Evolutionary conservation across 2,888 invertebrate species (phyloP).

Genomic region (Glaucopsyche alexis): DNA sequence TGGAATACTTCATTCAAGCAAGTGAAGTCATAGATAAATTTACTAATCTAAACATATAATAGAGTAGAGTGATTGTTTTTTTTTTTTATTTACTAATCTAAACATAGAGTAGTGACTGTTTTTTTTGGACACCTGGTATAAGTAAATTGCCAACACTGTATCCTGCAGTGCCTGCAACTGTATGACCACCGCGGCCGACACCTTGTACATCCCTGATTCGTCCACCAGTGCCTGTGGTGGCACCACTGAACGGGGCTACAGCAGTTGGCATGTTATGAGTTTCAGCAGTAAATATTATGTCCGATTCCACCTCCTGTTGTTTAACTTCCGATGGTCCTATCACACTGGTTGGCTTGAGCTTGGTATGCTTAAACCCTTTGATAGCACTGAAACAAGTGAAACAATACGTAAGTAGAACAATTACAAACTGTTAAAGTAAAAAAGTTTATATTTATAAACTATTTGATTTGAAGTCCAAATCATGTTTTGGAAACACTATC

Average conservation of each 20-base stretch:
- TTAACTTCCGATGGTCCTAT: conserved; percentile 82
- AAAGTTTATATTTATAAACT: too few relatives aligned
- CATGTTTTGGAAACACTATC: too few relatives aligned
- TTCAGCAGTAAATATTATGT: conserved; percentile 98
- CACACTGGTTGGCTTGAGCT: conserved; percentile 83
- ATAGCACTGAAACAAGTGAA: conserved; percentile 85
- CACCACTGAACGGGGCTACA: conserved; percentile 98
- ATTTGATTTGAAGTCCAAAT: too few relatives aligned
- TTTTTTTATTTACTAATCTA: too few relatives aligned
- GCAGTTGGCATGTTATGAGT: conserved; percentile 99
- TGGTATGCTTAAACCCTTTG: conserved; percentile 86
- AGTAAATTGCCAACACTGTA: conserved; percentile 96
- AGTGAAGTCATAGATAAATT: too few relatives aligned
- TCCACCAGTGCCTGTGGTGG: conserved; percentile 98
- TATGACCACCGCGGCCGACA: conserved; percentile 95
- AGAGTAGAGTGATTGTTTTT: too few relatives aligned
- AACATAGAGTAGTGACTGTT: too few relatives aligned
- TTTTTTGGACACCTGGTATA: conserved; percentile 85
- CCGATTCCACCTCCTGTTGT: conserved; percentile 82
- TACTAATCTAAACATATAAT: too few relatives aligned
- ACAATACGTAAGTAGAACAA: background rate
- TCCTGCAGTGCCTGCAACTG: conserved; percentile 97
- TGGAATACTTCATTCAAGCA: too few relatives aligned
- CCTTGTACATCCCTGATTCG: conserved; percentile 96
- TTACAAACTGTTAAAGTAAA: too few relatives aligned